Percentiles rank a stretch among this genome's conserved stretches.
phyloP scores from a whole-genome alignment of 92 coral and sea anemone species.

The Heteractis magnifica region DNA sequence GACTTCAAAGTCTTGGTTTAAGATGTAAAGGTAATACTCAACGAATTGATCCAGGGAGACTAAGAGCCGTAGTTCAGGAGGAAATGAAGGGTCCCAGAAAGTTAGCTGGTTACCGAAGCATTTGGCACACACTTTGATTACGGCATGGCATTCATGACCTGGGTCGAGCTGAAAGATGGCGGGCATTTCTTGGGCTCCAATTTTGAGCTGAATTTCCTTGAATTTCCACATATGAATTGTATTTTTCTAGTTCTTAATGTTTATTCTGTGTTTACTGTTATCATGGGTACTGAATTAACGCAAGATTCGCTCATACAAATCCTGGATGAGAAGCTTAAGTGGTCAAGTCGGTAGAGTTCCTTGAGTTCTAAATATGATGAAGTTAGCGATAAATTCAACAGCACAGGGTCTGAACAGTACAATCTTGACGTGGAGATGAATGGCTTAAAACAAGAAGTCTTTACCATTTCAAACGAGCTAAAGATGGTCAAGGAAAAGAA shows the following conservation, averaged over 20 bases:
- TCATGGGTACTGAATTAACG: neutral
- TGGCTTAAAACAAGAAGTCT: neutral
- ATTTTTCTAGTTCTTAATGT: neutral
- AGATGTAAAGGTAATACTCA: too few relatives aligned
- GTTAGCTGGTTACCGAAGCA: too few relatives aligned
- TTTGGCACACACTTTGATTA: too few relatives aligned
- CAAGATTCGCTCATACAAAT: neutral
- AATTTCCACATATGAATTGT: neutral
- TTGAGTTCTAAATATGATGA: constrained; percentile 1
- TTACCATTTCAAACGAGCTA: neutral
- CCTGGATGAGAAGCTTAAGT: neutral
- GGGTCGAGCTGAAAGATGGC: neutral
- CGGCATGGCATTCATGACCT: too few relatives aligned
- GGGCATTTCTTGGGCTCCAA: neutral
- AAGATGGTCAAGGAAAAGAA: neutral
- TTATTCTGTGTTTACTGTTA: neutral
- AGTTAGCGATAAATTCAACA: neutral
- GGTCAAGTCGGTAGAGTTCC: neutral
- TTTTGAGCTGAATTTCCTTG: too few relatives aligned
- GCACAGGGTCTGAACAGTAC: neutral
- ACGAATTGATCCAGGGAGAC: too few relatives aligned
- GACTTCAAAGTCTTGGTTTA: too few relatives aligned
- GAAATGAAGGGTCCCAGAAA: too few relatives aligned
- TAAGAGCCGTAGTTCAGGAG: too few relatives aligned
- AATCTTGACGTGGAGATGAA: neutral